These are phyloP conservation scores for Chondrilla cf. caribensis DNA, from an alignment of 37 sponge, comb jelly and placozoan genomes.

Conservation along the genomic window DNA sequence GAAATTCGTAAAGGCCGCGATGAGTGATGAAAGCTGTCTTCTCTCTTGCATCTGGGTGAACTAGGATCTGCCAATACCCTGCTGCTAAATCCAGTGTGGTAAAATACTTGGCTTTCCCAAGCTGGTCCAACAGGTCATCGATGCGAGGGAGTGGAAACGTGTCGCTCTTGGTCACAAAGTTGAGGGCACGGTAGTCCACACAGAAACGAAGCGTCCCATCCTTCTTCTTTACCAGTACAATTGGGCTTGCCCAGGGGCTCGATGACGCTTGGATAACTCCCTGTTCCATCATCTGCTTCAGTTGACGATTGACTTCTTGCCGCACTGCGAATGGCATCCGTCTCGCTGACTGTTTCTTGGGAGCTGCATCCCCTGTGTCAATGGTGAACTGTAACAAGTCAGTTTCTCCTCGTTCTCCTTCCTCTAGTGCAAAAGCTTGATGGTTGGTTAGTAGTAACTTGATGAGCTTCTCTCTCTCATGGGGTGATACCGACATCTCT, in stretches of 20 bases:
- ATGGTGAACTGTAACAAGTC: conserved; percentile 29
- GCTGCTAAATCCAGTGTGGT: conserved; percentile 39
- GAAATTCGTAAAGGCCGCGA: conserved; percentile 39
- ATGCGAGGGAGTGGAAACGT: conserved; percentile 41
- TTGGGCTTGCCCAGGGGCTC: conserved; percentile 40
- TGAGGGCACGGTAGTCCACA: conserved; percentile 29
- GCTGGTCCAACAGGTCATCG: conserved; percentile 37
- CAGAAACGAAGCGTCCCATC: conserved; percentile 27
- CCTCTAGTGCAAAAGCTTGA: background rate
- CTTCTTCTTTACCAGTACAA: conserved; percentile 30
- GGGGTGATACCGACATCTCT: background rate
- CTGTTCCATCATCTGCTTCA: conserved; percentile 37
- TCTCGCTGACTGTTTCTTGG: conserved; percentile 29
- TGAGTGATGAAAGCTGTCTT: conserved; percentile 40
- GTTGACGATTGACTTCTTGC: conserved; percentile 15
- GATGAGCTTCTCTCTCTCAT: background rate
- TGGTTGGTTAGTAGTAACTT: background rate
- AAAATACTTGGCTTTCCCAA: conserved; percentile 31
- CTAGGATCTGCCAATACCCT: conserved; percentile 42
- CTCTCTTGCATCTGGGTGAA: conserved; percentile 9
- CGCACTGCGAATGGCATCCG: conserved; percentile 37
- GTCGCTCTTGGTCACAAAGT: conserved; percentile 19
- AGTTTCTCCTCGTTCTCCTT: conserved; percentile 32
- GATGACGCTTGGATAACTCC: conserved; percentile 28
- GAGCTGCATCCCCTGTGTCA: conserved; percentile 39